A percentile compares a stretch with the other conserved stretches of the same genome.
phyloP scores from a whole-genome alignment of 2,888 invertebrate species.

The Taphrorychus bicolor region DNA sequence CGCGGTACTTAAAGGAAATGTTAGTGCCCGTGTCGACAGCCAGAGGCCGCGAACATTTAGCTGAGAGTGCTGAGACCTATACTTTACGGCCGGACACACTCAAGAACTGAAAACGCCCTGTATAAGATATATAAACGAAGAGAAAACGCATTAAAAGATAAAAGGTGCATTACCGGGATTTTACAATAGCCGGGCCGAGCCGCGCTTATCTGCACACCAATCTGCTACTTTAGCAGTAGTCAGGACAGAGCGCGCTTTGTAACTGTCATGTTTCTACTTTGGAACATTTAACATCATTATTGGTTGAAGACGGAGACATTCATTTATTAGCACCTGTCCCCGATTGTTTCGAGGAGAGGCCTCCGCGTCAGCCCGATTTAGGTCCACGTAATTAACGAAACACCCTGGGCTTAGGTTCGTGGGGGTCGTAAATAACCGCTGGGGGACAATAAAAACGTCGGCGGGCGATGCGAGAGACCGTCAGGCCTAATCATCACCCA shows the following conservation, averaged over 20 bases:
- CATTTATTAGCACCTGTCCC: conserved; percentile 9
- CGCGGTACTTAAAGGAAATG: conserved; percentile 30
- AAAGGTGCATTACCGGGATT: conserved; percentile 23
- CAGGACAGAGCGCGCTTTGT: conserved; percentile 27
- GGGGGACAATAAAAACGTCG: conserved; percentile 6
- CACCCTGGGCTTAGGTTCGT: not conserved
- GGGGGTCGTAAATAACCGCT: conserved; percentile 11
- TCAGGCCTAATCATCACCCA: conserved; percentile 2
- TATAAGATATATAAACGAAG: too few species aligned
- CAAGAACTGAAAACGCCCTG: not conserved
- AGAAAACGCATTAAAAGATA: conserved; percentile 19
- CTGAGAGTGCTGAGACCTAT: too few species aligned
- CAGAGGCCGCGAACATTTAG: conserved; percentile 24
- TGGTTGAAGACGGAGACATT: conserved; percentile 22
- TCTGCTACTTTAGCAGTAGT: conserved; percentile 29
- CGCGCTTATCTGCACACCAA: conserved; percentile 21
- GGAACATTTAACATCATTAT: conserved; percentile 33
- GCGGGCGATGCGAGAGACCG: not conserved
- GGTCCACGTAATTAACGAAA: not conserved
- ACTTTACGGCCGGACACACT: not conserved
- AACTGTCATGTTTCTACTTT: conserved; percentile 28
- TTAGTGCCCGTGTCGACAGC: conserved; percentile 27
- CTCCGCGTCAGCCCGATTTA: not conserved
- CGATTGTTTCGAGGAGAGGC: not conserved
- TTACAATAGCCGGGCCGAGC: conserved; percentile 24